These are phyloP conservation scores for Sacculina carcini DNA, from an alignment of 2,888 invertebrate genomes.

Conservation along the genomic window DNA sequence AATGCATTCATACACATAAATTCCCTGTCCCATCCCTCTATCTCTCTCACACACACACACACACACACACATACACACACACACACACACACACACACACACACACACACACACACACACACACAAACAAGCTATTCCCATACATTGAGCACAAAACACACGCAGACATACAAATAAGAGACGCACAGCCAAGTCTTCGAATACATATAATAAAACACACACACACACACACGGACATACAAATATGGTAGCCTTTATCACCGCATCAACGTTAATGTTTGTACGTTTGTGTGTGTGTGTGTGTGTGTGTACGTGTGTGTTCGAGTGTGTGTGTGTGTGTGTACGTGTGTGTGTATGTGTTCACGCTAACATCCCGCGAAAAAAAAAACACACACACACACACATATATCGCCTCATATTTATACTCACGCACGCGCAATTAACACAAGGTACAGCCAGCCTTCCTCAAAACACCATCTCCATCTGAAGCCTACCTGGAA, in stretches of 20 bases:
- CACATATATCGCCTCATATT: neutral
- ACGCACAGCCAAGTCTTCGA: neutral
- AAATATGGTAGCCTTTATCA: neutral
- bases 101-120: neutral
- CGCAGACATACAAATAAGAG: neutral
- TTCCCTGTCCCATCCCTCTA: neutral
- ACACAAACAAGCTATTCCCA: neutral
- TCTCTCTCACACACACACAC: neutral
- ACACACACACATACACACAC: neutral
- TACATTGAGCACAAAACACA: neutral
- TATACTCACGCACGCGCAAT: neutral
- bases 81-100: neutral
- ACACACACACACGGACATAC: neutral
- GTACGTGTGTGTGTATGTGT: neutral
- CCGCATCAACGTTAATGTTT: neutral
- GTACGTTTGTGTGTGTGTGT: too few relatives aligned
- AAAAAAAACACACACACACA: neutral
- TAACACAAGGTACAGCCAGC: too few relatives aligned
- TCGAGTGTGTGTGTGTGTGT: neutral
- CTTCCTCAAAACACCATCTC: too few relatives aligned
- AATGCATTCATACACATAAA: neutral
- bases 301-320: neutral
- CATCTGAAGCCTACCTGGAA: too few relatives aligned
- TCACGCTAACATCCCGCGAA: neutral
- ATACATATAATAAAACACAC: slow-evolving; percentile 1